Base-by-base conservation (phyloP, 2,888 invertebrate species). In the Imbricaverruca yamaguchii region DNA sequence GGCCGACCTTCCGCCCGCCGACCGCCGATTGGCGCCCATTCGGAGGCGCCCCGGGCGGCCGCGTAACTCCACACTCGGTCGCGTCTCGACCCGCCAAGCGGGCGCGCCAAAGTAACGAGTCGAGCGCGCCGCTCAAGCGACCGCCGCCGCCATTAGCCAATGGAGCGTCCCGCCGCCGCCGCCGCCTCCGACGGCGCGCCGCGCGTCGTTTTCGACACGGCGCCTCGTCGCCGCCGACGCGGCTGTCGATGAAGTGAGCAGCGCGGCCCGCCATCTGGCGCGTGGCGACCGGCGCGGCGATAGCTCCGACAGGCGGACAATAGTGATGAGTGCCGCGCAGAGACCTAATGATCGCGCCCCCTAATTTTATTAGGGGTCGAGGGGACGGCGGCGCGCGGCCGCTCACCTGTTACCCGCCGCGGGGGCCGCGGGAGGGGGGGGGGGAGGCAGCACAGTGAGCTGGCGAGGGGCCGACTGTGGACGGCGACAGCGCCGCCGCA, bases 401-500 rank as follows among this genome's bases (percentile, higher is more conserved):
- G 74, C 74, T 74, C 74, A 74, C 74, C 74, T 74, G 74, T 74
- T 74, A 53, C 74, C 74, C 74, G 13, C 10, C 15, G 53, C 10
- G 10, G 18, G 39, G 11, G 25, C 67, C 25, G 39, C 23, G 25
- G 15, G 67, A n/a, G 39, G 11, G 74, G 55, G 55, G 74, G 21
- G 74, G 55, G 3, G 9, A 55, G 55, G 55, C 12, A 21, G 21
- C 39, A 25, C 69, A 3, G 7, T 15, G 61, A 15, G 61, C 18
- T 8, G 7, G 15, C 7, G 61, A 61, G 18, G 61, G 61, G 4
- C 61, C 8, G 15, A 7, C 39, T 39, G 39, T 39, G 39, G 39
- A 39, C 39, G 39, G 39, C 39, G 4, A 39, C 39, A 39, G 39
- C 39, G 39, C 39, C 39, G 39, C 39, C 39, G 39, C 39, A 39